Evolutionary conservation across 2,113 vertebrate species (phyloP).

Genomic region (Passer domesticus): DNA sequence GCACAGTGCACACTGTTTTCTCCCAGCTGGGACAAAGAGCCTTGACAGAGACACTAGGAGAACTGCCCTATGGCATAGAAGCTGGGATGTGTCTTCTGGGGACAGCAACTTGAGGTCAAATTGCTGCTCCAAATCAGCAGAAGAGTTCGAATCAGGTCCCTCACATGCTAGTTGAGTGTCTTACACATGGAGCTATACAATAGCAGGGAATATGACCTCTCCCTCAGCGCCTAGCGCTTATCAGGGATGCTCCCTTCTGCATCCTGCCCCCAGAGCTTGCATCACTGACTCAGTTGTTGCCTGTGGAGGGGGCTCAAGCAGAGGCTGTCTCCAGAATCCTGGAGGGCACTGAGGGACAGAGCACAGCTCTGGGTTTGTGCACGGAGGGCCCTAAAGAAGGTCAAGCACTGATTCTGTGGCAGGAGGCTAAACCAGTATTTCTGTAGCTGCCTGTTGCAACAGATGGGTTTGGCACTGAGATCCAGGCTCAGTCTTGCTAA

Average conservation of each 20-base stretch:
- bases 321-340: background rate
- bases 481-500: background rate
- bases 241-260: background rate
- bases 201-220: background rate
- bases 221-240: background rate
- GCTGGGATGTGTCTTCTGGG: background rate
- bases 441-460: background rate
- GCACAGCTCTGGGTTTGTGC: background rate
- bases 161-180: background rate
- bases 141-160: background rate
- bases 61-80: background rate
- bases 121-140: background rate
- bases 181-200: background rate
- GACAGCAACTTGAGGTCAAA: background rate
- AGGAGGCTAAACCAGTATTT: background rate
- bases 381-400: background rate
- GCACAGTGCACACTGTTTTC: rapidly evolving
- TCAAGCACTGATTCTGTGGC: background rate
- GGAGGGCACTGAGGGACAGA: rapidly evolving
- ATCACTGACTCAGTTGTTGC: rapidly evolving
- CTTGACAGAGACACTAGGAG: background rate
- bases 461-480: background rate
- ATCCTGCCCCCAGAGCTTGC: background rate
- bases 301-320: background rate
- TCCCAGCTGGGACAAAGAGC: background rate